Conservation (phyloP, 2,113 vertebrate species). For the Pelmatolapia mariae region DNA sequence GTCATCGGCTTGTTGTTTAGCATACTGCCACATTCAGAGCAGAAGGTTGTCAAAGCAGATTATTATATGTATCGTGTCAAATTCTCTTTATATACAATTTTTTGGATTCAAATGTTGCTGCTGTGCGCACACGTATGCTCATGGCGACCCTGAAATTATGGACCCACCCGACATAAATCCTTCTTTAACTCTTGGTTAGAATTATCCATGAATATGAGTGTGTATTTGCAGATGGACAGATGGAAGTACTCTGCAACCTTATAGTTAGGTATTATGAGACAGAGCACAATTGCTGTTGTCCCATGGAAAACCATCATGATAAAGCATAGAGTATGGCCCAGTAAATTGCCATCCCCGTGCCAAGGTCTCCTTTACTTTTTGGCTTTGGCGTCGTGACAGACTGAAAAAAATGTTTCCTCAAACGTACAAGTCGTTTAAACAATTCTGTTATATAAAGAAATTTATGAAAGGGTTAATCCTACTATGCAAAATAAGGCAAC, state of each 20-base stretch:
- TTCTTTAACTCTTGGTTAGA: background rate
- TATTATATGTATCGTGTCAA: background rate
- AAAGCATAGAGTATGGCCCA: background rate
- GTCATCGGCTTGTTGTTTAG: background rate
- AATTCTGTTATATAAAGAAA: background rate
- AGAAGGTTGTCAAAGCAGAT: background rate
- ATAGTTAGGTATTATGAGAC: background rate
- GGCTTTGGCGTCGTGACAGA: background rate
- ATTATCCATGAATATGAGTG: background rate
- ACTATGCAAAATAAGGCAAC: background rate
- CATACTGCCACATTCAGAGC: background rate
- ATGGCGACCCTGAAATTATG: background rate
- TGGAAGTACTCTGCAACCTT: background rate
- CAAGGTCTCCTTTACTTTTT: background rate
- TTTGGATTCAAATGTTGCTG: background rate
- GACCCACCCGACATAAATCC: background rate
- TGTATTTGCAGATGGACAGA: background rate
- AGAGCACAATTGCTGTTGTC: background rate
- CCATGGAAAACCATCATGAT: background rate
- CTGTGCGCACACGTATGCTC: background rate
- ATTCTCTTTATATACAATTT: background rate
- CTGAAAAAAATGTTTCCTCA: background rate
- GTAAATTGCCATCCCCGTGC: background rate
- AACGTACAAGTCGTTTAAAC: background rate
- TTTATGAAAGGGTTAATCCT: background rate